Evolutionary conservation across 1,140 invertebrate species (phyloP).

Genomic region (Hormaphis cornu): DNA sequence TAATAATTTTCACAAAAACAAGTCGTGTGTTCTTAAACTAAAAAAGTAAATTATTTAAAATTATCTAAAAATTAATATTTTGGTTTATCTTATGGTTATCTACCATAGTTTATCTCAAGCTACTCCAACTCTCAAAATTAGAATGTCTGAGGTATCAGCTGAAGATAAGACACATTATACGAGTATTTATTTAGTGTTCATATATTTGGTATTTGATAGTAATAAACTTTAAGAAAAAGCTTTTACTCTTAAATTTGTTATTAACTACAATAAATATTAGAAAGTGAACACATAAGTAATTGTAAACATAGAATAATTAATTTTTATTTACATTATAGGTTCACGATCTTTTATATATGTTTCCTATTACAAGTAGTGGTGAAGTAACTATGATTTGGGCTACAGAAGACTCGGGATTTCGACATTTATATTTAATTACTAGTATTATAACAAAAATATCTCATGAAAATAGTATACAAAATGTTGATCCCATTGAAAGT

Average conservation of each 20-base stretch:
- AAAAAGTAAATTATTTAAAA: too few relatives aligned
- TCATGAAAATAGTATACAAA: constrained; percentile 29
- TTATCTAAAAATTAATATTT: too few relatives aligned
- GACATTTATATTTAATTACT: constrained; percentile 77
- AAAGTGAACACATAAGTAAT: too few relatives aligned
- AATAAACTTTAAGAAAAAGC: neutral
- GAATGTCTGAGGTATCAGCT: too few relatives aligned
- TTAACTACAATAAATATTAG: neutral
- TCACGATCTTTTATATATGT: constrained; percentile 78
- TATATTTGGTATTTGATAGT: too few relatives aligned
- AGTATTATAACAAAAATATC: constrained; percentile 44
- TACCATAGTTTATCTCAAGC: too few relatives aligned
- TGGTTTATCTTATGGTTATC: too few relatives aligned
- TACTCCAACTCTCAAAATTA: too few relatives aligned
- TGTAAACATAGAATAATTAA: neutral
- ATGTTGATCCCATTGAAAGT: constrained; percentile 22
- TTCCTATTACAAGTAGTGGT: constrained; percentile 51
- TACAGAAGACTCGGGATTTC: constrained; percentile 81
- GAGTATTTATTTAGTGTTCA: too few relatives aligned
- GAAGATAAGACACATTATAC: too few relatives aligned
- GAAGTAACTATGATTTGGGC: constrained; percentile 78
- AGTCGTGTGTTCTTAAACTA: too few relatives aligned
- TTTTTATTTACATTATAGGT: constrained; percentile 45
- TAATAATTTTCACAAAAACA: too few relatives aligned
- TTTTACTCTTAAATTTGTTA: neutral